Percentiles rank a stretch among this genome's conserved stretches.
Evolutionary conservation across 2,888 invertebrate genomes (phyloP).

Genomic region (Andrena hattorfiana): DNA sequence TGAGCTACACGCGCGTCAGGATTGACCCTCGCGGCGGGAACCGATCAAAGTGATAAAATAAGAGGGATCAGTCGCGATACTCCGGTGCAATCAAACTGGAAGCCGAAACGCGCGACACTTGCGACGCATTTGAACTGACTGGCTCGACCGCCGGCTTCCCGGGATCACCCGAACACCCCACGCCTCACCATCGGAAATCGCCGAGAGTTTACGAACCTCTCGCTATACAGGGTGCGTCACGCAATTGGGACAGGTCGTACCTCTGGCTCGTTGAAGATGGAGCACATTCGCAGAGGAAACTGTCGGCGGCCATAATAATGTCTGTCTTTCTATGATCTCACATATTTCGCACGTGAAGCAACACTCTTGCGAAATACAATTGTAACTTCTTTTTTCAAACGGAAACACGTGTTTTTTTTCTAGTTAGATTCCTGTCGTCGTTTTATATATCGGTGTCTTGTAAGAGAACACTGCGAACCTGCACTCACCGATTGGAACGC

Average conservation of each 20-base stretch:
- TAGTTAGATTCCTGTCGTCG: background rate
- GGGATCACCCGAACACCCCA: conserved; percentile 75
- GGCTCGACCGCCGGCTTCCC: conserved; percentile 76
- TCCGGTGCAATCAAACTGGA: conserved; percentile 1
- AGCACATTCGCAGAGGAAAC: too few relatives aligned
- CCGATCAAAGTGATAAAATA: background rate
- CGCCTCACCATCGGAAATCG: conserved; percentile 70
- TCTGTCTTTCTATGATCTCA: too few relatives aligned
- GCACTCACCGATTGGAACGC: too few relatives aligned
- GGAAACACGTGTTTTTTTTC: background rate
- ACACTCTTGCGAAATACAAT: background rate
- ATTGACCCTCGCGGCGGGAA: conserved; percentile 14
- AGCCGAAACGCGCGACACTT: conserved; percentile 67
- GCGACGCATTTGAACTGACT: conserved; percentile 80
- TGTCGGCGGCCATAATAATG: too few relatives aligned
- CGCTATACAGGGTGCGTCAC: conserved; percentile 12
- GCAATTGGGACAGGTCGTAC: background rate
- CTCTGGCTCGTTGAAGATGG: too few relatives aligned
- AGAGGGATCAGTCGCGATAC: background rate
- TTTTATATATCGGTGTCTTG: too few relatives aligned
- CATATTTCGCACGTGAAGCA: too few relatives aligned
- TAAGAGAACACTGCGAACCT: too few relatives aligned
- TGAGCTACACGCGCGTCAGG: background rate
- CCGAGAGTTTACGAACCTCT: conserved; percentile 71
- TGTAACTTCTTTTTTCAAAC: background rate